Evolutionary conservation across 2,888 invertebrate species (phyloP), one percentile per base, ranked within the genome.

Genomic region (Aethes cnicana): DNA sequence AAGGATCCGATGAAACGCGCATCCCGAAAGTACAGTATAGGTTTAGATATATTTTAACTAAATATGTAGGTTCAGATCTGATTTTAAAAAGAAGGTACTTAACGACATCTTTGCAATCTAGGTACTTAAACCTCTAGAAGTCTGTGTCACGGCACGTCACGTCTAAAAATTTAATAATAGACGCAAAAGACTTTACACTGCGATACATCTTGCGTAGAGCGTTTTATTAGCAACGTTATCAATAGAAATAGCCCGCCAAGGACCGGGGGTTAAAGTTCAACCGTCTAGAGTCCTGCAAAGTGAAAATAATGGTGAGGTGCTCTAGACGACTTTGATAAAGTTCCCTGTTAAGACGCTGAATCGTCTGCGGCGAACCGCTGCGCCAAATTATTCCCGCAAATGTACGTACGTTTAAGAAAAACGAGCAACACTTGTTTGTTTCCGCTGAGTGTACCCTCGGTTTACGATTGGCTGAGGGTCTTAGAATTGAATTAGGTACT

Each of bases 281-380:
- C 28, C 21, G 37, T 41, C 41, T 41, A 28, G 17, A 28, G 30
- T 39, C 16, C 25, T 37, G 21, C 25, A 37, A 50, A 50, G 43
- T 50, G 50, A 43, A 50, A 50, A 50, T 50, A 43, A 50, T 50
- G 43, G 50, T 23, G 12, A 23, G 50, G 43, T 50, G 43, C 36
- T 50, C 43, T 43, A 43, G 36, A 21, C 42, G 43, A 50, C 43
- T 42, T 49, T 50, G 43, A 43, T 43, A 50, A 43, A 50, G 25
- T 28, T 26, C 17, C 8, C 47, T 23, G 35, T 46, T 46, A 25
- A 26, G 35, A 21, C 28, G 35, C 21, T 14, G 37, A 26, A 30
- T 28, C 28, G 28, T 30, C 28, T 39, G 37, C 23, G 16, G 25
- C 23, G 18, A 16, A 35, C 33, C 18, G 23, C 37, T 39, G 37